Percentiles rank a stretch among this genome's conserved stretches.
phyloP scores from a whole-genome alignment of 1,140 invertebrate species.

The Sinonovacula constricta region DNA sequence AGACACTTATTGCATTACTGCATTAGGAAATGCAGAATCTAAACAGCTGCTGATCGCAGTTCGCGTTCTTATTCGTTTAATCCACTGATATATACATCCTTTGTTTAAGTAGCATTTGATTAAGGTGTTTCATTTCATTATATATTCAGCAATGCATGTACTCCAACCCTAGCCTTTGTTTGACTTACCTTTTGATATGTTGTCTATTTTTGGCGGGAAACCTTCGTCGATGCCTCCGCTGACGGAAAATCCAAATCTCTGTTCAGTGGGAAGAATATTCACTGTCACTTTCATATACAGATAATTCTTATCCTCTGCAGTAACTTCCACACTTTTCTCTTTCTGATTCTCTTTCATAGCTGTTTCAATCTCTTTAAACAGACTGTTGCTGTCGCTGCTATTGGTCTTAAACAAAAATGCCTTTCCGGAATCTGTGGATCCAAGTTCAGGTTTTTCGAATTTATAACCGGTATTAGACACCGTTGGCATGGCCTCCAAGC shows the following conservation, averaged over 20 bases:
- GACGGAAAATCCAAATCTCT: constrained; percentile 80
- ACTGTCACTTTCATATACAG: constrained; percentile 47
- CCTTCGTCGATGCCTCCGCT: constrained; percentile 80
- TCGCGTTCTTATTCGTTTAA: too few species aligned
- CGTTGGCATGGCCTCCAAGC: constrained; percentile 20
- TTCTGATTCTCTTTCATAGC: constrained; percentile 20
- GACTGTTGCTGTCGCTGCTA: constrained; percentile 14
- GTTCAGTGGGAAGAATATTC: constrained; percentile 72
- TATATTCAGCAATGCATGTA: too few species aligned
- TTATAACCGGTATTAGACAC: not conserved
- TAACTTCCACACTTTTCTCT: not conserved
- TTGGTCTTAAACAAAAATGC: too few species aligned
- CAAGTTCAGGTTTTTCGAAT: not conserved
- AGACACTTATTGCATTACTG: too few species aligned
- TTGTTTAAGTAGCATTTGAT: too few species aligned
- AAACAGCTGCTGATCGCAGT: too few species aligned
- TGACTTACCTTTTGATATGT: constrained; percentile 79
- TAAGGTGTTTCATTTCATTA: too few species aligned
- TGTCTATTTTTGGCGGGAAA: constrained; percentile 79
- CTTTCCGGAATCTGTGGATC: too few species aligned
- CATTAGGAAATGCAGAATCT: too few species aligned
- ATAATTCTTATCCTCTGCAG: constrained; percentile 35
- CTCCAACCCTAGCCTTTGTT: too few species aligned
- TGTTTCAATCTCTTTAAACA: constrained; percentile 48
- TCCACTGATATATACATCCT: too few species aligned